Conservation (phyloP, 2,113 vertebrate genomes). For the Gymnogyps californianus region DNA sequence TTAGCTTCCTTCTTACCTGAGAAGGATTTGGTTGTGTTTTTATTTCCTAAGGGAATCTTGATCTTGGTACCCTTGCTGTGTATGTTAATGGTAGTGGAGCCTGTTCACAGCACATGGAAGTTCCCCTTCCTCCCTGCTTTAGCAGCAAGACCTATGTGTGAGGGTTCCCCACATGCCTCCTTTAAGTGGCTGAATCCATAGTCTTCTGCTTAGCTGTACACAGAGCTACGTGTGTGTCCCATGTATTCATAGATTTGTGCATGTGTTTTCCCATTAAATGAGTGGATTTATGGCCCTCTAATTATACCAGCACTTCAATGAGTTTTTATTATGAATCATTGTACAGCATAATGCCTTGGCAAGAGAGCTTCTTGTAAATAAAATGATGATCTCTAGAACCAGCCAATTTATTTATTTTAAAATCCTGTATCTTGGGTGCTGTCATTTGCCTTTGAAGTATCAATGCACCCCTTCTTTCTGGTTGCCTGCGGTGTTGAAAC, state of each 20-base stretch:
- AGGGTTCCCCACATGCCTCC: not conserved
- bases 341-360: not conserved
- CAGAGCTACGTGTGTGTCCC: not conserved
- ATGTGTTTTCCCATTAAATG: conserved; percentile 16
- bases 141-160: not conserved
- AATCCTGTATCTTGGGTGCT: not conserved
- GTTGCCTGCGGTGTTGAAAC: not conserved
- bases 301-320: conserved; percentile 26
- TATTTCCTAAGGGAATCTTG: not conserved
- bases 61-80: not conserved
- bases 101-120: not conserved
- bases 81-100: not conserved
- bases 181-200: not conserved
- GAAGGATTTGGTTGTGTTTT: not conserved
- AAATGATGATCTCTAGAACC: not conserved
- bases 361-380: not conserved
- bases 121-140: not conserved
- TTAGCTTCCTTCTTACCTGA: not conserved
- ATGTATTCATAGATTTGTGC: not conserved
- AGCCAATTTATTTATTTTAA: not conserved
- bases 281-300: conserved; percentile 43
- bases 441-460: not conserved
- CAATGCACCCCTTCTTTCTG: not conserved
- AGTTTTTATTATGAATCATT: conserved; percentile 50
- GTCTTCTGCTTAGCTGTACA: not conserved